Evolutionary conservation across 2,797 vertebrate genomes (phyloP).

Genomic region (Pygocentrus nattereri): DNA sequence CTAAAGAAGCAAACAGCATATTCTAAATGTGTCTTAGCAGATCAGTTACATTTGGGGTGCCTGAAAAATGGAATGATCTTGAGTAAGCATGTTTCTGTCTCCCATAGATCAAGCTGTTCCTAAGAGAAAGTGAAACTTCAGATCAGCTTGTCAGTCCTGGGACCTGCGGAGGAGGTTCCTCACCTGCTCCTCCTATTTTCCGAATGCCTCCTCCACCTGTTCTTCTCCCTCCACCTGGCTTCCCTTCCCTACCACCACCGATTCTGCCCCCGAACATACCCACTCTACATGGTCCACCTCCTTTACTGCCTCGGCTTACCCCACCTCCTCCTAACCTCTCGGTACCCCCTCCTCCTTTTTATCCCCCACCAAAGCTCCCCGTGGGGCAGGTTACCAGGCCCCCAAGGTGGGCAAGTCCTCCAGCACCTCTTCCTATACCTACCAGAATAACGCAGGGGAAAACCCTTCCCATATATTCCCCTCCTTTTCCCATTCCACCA

Average conservation of each 20-base stretch:
- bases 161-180: slow-evolving; percentile 44
- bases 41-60: too few species aligned
- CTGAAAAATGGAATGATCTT: background rate
- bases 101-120: slow-evolving; percentile 24
- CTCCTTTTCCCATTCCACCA: slow-evolving; percentile 54
- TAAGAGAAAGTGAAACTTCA: slow-evolving; percentile 12
- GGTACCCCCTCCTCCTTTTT: slow-evolving; percentile 81
- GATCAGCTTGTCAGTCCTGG: slow-evolving; percentile 17
- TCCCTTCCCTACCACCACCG: slow-evolving; percentile 75
- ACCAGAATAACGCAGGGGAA: slow-evolving; percentile 84
- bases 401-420: slow-evolving; percentile 68
- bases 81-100: background rate
- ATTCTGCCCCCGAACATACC: slow-evolving; percentile 80
- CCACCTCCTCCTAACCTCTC: slow-evolving; percentile 83
- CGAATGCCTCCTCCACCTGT: slow-evolving; percentile 75
- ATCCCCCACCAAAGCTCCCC: slow-evolving; percentile 84
- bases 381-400: slow-evolving; percentile 91
- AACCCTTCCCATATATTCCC: slow-evolving; percentile 79
- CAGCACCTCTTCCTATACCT: slow-evolving; percentile 82
- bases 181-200: slow-evolving; percentile 63
- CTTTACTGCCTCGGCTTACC: slow-evolving; percentile 78
- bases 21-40: too few species aligned
- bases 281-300: slow-evolving; percentile 73
- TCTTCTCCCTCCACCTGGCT: slow-evolving; percentile 81
- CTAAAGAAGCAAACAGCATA: too few species aligned